Conservation (phyloP, 1,140 invertebrate genomes). For the Ips nitidus region DNA sequence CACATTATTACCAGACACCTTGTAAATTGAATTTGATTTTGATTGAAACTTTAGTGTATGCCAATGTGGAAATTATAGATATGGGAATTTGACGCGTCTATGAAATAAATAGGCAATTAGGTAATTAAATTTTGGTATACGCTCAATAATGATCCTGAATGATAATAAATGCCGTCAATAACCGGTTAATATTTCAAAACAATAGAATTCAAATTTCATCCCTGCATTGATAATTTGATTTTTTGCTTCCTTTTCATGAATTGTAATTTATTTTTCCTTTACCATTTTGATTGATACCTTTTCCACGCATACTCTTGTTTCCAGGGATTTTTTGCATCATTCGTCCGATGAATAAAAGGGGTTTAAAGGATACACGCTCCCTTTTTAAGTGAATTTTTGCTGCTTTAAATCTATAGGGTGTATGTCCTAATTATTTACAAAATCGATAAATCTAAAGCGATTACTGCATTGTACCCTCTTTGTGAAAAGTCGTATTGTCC, state of each 20-base stretch:
- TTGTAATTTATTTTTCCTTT: constrained; percentile 6
- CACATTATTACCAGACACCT: too few relatives aligned
- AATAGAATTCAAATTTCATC: not conserved
- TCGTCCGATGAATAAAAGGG: constrained; percentile 1
- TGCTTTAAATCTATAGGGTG: not conserved
- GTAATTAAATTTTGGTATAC: too few relatives aligned
- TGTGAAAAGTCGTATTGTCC: not conserved
- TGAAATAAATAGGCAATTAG: too few relatives aligned
- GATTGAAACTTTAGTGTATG: too few relatives aligned
- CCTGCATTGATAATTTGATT: constrained; percentile 3
- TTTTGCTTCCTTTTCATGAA: not conserved
- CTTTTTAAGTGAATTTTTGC: constrained; percentile 5
- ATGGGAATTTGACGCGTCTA: too few relatives aligned
- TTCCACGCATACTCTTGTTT: not conserved
- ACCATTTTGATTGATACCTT: not conserved
- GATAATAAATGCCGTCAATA: not conserved
- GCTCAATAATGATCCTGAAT: not conserved
- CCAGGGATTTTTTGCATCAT: constrained; percentile 2
- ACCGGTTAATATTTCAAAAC: constrained; percentile 3
- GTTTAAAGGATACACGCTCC: not conserved
- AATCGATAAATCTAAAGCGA: too few relatives aligned
- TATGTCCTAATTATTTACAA: not conserved
- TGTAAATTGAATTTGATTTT: too few relatives aligned
- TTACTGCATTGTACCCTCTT: too few relatives aligned
- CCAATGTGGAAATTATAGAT: too few relatives aligned